phyloP scores from a whole-genome alignment of 2,113 vertebrate species.

The Butorides virescens region DNA sequence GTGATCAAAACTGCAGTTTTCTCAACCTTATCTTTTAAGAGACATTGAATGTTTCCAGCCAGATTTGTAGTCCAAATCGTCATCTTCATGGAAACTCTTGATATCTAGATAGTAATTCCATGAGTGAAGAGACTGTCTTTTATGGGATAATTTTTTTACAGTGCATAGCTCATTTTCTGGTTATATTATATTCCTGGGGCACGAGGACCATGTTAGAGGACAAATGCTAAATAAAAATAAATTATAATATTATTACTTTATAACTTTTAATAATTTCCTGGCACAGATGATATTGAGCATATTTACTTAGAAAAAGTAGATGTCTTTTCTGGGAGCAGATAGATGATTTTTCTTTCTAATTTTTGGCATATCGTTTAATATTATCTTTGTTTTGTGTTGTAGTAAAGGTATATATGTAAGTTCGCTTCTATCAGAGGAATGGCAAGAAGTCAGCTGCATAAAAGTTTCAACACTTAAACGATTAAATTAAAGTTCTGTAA shows the following conservation, averaged over 20 bases:
- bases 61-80: background rate
- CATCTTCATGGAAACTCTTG: background rate
- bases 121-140: background rate
- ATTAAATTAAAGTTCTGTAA: conserved; percentile 45
- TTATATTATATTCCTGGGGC: background rate
- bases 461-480: background rate
- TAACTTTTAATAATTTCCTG: background rate
- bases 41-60: background rate
- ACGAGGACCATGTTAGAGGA: background rate
- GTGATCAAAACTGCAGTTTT: background rate
- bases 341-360: background rate
- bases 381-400: background rate
- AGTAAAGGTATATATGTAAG: background rate
- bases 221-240: background rate
- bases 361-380: background rate
- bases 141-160: background rate
- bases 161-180: rapidly evolving
- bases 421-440: background rate
- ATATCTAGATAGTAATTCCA: background rate
- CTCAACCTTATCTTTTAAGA: background rate
- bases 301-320: background rate
- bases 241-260: background rate
- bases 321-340: rapidly evolving
- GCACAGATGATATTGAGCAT: background rate
- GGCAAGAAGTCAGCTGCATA: background rate